Evolutionary conservation across 2,888 invertebrate species (phyloP).

Genomic region (Orthosia cruda): DNA sequence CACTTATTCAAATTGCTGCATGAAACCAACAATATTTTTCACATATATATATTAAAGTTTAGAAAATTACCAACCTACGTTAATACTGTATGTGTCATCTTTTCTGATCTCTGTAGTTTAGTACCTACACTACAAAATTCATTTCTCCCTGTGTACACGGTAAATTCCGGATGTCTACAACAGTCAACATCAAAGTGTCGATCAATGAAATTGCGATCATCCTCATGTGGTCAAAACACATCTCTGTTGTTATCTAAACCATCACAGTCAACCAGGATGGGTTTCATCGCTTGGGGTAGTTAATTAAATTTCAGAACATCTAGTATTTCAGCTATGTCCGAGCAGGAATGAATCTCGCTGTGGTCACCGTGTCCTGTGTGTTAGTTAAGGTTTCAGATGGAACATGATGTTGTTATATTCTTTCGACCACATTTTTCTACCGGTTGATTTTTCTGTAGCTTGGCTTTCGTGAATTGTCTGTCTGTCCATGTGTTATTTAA

Average conservation of each 20-base stretch:
- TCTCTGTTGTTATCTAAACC: conserved; percentile 74
- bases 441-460: not conserved
- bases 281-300: conserved; percentile 76
- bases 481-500: not conserved
- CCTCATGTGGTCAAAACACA: conserved; percentile 47
- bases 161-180: conserved; percentile 12
- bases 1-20: not conserved
- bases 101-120: not conserved
- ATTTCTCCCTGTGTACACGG: conserved; percentile 7
- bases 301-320: conserved; percentile 88
- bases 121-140: not conserved
- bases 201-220: conserved; percentile 58
- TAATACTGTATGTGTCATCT: not conserved
- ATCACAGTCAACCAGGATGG: conserved; percentile 73
- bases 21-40: not conserved
- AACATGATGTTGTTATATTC: conserved; percentile 16
- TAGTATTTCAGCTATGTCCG: conserved; percentile 83
- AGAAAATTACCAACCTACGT: not conserved
- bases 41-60: too few relatives aligned
- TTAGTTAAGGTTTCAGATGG: conserved; percentile 25
- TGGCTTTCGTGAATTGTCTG: not conserved
- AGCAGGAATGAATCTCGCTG: conserved; percentile 52
- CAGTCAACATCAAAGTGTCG: conserved; percentile 51
- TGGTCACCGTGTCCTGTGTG: conserved; percentile 29
- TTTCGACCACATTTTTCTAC: not conserved